Evolutionary conservation across 2,888 invertebrate species (phyloP), one percentile per base, ranked within the genome.

Genomic region (Autographa pulchrina): DNA sequence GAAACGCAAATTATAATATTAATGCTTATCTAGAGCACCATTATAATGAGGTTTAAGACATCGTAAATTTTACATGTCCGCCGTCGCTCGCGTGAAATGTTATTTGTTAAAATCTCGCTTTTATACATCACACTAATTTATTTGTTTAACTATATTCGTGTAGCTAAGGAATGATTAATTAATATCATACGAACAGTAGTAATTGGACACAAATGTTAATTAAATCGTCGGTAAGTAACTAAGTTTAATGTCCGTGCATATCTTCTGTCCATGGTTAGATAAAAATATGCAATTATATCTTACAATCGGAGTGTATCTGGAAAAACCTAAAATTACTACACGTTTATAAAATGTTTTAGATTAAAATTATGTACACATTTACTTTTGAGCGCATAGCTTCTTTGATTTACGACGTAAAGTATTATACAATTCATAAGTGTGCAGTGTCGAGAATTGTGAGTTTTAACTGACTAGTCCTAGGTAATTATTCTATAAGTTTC

Each of bases 121-220:
- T 68, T 74, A 62, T 68, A 70, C 54, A 62, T 68, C 71, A 32
- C n/a, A 48, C 68, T 73, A 68, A 68, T 74, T 72, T 66, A 64
- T 73, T 59, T 56, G 52, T 14, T 59, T 20, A 58, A 35, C 58
- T 60, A 72, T 60, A 71, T 68, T 70, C 61, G 77, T 65, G 68
- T 62, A 65, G 60, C 65, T 72, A 62, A 52, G 72, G 65, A 78
- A 80, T 83, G 72, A 80, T 83, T 74, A 80, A 83, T 83, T 73
- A 78, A 64, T 68, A 54, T 66, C 63, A 64, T 69, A 71, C 65
- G 56, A 61, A 74, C 52, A 58, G 73, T 62, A 69, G 41, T 75
- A 80, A 77, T 80, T 80, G 71, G 65, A 72, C 69, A 43, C 60
- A 64, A 43, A 62, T 52, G 60, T 58, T 80, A 80, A 82, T 82